Evolutionary conservation across 2,113 vertebrate species (phyloP).

Genomic region (rabbit (Oryctolagus cuniculus)): DNA sequence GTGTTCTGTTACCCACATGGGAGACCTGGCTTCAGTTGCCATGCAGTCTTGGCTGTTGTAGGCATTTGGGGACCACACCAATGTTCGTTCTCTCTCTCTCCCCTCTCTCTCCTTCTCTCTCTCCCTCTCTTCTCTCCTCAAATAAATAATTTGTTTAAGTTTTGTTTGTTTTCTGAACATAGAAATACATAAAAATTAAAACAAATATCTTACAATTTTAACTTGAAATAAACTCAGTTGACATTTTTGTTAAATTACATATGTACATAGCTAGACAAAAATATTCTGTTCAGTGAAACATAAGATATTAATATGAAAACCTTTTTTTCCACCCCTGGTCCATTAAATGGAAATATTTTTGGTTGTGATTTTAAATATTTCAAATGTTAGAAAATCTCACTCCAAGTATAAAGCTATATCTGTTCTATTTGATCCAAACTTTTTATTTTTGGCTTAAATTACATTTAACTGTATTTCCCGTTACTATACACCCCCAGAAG

Average conservation of each 20-base stretch:
- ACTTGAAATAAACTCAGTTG: background rate
- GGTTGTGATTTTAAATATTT: slow-evolving; percentile 11
- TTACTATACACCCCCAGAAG: background rate
- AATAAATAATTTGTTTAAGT: too few species aligned
- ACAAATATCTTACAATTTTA: background rate
- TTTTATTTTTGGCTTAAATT: background rate
- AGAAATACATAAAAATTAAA: slow-evolving; percentile 18
- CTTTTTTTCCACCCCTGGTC: background rate
- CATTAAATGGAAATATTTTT: background rate
- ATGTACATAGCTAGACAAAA: background rate
- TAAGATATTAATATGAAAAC: background rate
- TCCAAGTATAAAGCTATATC: background rate
- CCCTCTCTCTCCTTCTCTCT: too few species aligned
- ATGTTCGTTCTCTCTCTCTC: too few species aligned
- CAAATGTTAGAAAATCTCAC: background rate
- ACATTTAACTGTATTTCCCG: background rate
- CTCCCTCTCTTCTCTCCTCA: too few species aligned
- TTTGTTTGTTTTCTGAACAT: background rate
- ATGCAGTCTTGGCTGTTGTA: too few species aligned
- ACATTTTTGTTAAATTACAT: slow-evolving; percentile 4
- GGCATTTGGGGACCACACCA: too few species aligned
- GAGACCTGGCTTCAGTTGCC: too few species aligned
- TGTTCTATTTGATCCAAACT: background rate
- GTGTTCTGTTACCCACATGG: too few species aligned
- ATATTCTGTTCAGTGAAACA: background rate